phyloP scores from a whole-genome alignment of 2,888 invertebrate genomes.

The Microchrysa polita region DNA sequence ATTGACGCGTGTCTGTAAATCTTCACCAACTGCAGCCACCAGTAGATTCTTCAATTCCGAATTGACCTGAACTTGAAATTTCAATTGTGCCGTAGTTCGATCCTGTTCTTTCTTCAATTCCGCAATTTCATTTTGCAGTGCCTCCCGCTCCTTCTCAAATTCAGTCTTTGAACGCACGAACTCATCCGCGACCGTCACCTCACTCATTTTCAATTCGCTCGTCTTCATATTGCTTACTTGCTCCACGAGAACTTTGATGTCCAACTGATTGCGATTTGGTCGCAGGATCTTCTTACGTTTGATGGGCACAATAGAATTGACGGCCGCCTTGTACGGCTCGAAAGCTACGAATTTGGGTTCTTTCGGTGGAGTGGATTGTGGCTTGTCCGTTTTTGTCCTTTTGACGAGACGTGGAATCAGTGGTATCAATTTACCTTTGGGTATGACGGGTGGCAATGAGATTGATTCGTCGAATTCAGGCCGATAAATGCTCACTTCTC shows the following conservation, averaged over 20 bases:
- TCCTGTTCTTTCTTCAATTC: conserved; percentile 75
- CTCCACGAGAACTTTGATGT: conserved; percentile 73
- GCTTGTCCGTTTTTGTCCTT: conserved; percentile 50
- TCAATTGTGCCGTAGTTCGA: conserved; percentile 80
- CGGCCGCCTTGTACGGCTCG: conserved; percentile 87
- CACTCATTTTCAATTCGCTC: conserved; percentile 66
- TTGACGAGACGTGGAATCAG: conserved; percentile 72
- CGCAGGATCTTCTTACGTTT: conserved; percentile 51
- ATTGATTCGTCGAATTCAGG: conserved; percentile 15
- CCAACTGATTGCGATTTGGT: conserved; percentile 68
- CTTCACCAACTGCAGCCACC: conserved; percentile 95
- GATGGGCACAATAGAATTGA: conserved; percentile 76
- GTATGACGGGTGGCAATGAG: conserved; percentile 59
- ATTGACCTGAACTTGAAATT: conserved; percentile 89
- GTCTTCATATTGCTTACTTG: conserved; percentile 78
- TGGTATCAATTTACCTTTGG: conserved; percentile 69
- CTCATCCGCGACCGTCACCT: conserved; percentile 44
- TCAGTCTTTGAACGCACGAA: conserved; percentile 55
- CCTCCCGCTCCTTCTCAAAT: conserved; percentile 51
- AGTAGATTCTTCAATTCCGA: conserved; percentile 90
- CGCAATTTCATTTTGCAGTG: conserved; percentile 68
- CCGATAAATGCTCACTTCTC: conserved; percentile 31
- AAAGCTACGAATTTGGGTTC: conserved; percentile 88
- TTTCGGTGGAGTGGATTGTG: conserved; percentile 61
- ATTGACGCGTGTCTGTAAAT: conserved; percentile 88